A percentile compares a stretch with the other conserved stretches of the same genome.
Conservation (phyloP, 2,888 invertebrate species). For the Callimorpha dominula region DNA sequence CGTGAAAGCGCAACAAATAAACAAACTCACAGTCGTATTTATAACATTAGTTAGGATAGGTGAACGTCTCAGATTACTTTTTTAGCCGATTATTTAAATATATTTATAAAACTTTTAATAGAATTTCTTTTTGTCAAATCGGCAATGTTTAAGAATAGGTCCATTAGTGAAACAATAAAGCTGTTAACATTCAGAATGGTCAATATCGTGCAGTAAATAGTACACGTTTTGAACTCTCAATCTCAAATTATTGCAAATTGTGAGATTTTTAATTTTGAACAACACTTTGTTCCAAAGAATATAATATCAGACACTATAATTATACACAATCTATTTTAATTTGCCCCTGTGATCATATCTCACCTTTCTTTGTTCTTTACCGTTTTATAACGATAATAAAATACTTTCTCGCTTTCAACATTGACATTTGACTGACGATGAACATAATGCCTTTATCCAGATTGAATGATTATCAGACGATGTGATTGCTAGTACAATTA, state of each 20-base stretch:
- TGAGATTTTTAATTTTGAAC: neutral
- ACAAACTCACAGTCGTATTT: too few species aligned
- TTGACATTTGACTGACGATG: constrained; percentile 31
- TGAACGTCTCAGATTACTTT: too few species aligned
- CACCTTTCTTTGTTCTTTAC: constrained; percentile 36
- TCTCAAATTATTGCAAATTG: neutral
- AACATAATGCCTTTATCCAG: constrained; percentile 27
- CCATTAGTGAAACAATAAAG: too few species aligned
- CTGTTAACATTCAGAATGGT: neutral
- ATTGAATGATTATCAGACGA: constrained; percentile 23
- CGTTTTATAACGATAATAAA: constrained; percentile 35
- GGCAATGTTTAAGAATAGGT: too few species aligned
- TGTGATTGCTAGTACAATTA: constrained; percentile 27
- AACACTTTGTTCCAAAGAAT: constrained; percentile 14
- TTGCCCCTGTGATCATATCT: constrained; percentile 18
- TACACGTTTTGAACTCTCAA: neutral
- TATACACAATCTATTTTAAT: constrained; percentile 31
- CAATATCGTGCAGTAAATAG: too few species aligned
- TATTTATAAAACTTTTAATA: too few species aligned
- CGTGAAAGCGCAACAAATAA: too few species aligned
- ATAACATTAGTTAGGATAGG: too few species aligned
- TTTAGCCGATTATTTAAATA: too few species aligned
- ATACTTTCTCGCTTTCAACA: constrained; percentile 40
- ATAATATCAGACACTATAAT: constrained; percentile 12
- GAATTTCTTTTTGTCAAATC: too few species aligned